Evolutionary conservation across 2,888 invertebrate genomes (phyloP).

Genomic region (Apomyelois bistriatella): DNA sequence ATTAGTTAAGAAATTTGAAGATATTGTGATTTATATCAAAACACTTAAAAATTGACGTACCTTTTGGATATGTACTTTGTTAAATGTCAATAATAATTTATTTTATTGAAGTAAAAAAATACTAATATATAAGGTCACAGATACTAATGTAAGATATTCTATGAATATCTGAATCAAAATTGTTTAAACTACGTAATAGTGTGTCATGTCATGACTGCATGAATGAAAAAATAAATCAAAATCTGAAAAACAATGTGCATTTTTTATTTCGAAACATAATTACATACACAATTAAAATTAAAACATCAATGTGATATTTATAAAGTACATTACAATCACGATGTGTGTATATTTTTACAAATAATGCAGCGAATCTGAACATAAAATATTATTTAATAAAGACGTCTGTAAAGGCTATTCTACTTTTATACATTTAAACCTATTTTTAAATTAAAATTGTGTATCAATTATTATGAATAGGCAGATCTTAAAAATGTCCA

Average conservation of each 20-base stretch:
- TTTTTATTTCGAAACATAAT: slow-evolving; percentile 74
- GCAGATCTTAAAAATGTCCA: slow-evolving; percentile 12
- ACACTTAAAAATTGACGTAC: no score
- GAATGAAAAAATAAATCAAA: slow-evolving; percentile 22
- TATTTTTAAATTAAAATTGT: slow-evolving; percentile 64
- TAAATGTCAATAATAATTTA: no score
- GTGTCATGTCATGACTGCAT: no score
- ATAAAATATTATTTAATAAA: background rate
- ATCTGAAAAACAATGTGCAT: slow-evolving; percentile 57
- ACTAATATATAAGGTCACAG: no score
- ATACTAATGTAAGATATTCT: background rate
- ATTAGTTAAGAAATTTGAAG: no score
- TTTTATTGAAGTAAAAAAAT: no score
- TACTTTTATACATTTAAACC: slow-evolving; percentile 3
- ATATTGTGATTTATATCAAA: no score
- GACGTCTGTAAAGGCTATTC: background rate
- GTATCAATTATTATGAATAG: slow-evolving; percentile 48
- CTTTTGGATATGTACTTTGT: no score
- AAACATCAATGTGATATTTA: slow-evolving; percentile 46
- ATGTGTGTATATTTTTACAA: background rate
- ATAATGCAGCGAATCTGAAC: slow-evolving; percentile 21
- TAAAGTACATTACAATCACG: slow-evolving; percentile 13
- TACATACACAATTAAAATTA: slow-evolving; percentile 75
- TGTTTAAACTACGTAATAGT: no score
- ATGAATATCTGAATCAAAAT: background rate